phyloP scores from a whole-genome alignment of 2,888 invertebrate genomes.

The Campoplex nolae region DNA sequence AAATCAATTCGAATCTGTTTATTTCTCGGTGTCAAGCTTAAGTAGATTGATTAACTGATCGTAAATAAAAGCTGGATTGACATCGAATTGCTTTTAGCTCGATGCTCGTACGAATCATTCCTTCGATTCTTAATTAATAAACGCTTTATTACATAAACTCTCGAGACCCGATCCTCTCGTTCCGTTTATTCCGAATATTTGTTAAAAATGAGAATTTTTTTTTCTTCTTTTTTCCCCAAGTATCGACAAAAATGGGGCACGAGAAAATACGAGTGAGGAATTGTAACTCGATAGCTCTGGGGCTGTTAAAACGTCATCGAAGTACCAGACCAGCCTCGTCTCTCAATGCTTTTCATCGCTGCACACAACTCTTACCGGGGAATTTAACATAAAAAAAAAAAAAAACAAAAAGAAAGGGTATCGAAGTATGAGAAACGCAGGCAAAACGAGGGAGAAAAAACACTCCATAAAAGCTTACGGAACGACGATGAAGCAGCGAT shows the following conservation, averaged over 20 bases:
- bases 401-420: conserved; percentile 5
- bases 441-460: not conserved
- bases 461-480: conserved; percentile 9
- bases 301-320: conserved; percentile 60
- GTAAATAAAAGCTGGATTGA: conserved; percentile 14
- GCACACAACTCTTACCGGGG: conserved; percentile 21
- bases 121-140: conserved; percentile 21
- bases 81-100: conserved; percentile 12
- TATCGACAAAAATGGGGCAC: not conserved
- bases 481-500: conserved; percentile 22
- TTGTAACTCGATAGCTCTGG: conserved; percentile 3
- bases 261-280: conserved; percentile 18
- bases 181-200: not conserved
- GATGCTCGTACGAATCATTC: conserved; percentile 13
- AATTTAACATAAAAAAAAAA: not conserved
- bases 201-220: not conserved
- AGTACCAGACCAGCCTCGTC: conserved; percentile 28
- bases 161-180: not conserved
- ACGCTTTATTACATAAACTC: not conserved
- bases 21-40: not conserved
- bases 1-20: conserved; percentile 19
- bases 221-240: not conserved
- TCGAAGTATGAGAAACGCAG: not conserved
- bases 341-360: conserved; percentile 22
- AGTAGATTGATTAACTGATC: conserved; percentile 29